phyloP scores from a whole-genome alignment of 2,113 vertebrate genomes.

The Sapayoa aenigma region DNA sequence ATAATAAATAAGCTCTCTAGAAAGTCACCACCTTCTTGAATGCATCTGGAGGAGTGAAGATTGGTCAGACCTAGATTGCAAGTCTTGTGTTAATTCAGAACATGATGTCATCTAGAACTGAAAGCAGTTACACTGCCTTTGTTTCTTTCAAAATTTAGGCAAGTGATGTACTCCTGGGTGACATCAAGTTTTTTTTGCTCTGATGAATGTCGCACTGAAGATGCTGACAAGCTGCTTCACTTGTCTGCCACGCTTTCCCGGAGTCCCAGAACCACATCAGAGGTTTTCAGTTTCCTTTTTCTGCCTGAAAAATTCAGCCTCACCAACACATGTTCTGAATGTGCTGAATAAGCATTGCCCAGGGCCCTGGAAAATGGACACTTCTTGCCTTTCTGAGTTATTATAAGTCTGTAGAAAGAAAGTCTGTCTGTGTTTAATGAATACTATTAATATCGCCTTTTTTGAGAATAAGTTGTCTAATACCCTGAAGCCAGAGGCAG shows the following conservation, averaged over 20 bases:
- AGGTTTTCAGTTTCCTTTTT: background rate
- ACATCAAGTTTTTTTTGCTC: background rate
- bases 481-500: constrained; percentile 15
- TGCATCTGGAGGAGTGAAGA: background rate
- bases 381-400: background rate
- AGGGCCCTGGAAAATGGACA: background rate
- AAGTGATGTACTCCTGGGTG: accelerated
- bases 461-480: constrained; percentile 30
- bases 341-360: background rate
- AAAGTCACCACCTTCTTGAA: background rate
- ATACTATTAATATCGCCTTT: constrained; percentile 35
- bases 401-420: background rate
- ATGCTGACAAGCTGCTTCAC: background rate
- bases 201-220: accelerated
- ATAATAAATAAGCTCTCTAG: background rate
- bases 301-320: background rate
- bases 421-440: background rate
- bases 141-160: background rate
- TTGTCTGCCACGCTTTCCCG: background rate
- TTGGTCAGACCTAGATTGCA: background rate
- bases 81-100: background rate
- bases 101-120: background rate
- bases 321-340: background rate
- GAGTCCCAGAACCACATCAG: background rate
- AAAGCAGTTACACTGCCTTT: background rate